Conservation (phyloP, 2,113 vertebrate genomes). For the Pteropus alecto region DNA sequence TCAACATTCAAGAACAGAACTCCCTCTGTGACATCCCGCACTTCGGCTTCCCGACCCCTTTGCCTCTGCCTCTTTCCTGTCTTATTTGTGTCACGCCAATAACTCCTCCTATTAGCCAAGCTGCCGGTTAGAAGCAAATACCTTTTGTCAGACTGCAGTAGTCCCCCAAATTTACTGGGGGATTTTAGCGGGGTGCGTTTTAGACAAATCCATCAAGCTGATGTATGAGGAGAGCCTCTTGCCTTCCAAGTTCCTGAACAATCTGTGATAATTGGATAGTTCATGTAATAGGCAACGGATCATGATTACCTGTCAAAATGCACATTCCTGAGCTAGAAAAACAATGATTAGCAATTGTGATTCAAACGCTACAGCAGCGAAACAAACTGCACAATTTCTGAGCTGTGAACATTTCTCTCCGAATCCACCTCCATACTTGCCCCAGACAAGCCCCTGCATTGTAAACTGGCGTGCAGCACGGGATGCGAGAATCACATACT, state of each 20-base stretch:
- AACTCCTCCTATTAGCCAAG: conserved; percentile 31
- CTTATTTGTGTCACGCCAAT: neutral
- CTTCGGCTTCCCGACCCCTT: rapidly evolving
- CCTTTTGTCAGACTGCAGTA: conserved; percentile 58
- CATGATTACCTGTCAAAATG: neutral
- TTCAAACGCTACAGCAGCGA: neutral
- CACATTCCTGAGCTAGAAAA: neutral
- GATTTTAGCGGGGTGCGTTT: conserved; percentile 39
- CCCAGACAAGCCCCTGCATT: neutral
- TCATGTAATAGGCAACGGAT: neutral
- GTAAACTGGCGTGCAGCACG: neutral
- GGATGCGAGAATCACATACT: neutral
- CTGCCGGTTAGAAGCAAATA: conserved; percentile 58
- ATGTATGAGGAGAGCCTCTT: conserved; percentile 8
- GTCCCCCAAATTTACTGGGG: conserved; percentile 35
- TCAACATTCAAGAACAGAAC: neutral
- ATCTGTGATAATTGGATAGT: neutral
- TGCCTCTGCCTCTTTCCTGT: neutral
- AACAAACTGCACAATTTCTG: neutral
- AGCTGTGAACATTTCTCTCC: neutral
- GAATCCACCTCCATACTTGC: neutral
- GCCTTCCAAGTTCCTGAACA: conserved; percentile 36
- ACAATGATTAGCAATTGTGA: neutral
- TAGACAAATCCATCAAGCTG: neutral
- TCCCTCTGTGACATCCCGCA: neutral